These are phyloP conservation scores for Halesus radiatus DNA, from an alignment of 1,140 invertebrate genomes.

Conservation along the genomic window DNA sequence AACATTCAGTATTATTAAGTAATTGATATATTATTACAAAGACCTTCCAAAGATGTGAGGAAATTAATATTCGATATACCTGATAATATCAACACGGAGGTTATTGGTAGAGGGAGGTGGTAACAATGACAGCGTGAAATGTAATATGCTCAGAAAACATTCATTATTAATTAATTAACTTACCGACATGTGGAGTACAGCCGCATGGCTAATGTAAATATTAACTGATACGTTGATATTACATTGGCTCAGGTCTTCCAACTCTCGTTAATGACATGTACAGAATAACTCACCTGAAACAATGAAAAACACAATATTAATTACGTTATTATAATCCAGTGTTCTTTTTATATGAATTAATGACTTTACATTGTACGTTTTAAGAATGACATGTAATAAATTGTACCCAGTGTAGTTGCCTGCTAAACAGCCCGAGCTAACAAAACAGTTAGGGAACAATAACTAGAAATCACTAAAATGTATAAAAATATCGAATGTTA, in stretches of 20 bases:
- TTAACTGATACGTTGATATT: too few species aligned
- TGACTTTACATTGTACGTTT: too few species aligned
- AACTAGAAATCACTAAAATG: too few species aligned
- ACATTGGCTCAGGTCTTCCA: not conserved
- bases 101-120: too few species aligned
- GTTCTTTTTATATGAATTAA: not conserved
- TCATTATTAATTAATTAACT: too few species aligned
- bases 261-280: not conserved
- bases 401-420: not conserved
- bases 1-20: not conserved
- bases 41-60: not conserved
- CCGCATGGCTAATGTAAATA: too few species aligned
- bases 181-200: too few species aligned
- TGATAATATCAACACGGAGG: too few species aligned
- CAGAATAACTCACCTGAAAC: not conserved
- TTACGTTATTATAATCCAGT: not conserved
- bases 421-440: too few species aligned
- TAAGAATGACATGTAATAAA: not conserved
- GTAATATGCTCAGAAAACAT: not conserved
- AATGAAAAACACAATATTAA: not conserved
- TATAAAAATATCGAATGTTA: too few species aligned
- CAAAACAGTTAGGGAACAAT: too few species aligned
- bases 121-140: slow-evolving; percentile 7
- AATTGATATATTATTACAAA: not conserved
- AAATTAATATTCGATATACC: too few species aligned